Percentiles rank a stretch among this genome's conserved stretches.
phyloP scores from a whole-genome alignment of 2,113 vertebrate genomes.

The Neodon shergylaensis region DNA sequence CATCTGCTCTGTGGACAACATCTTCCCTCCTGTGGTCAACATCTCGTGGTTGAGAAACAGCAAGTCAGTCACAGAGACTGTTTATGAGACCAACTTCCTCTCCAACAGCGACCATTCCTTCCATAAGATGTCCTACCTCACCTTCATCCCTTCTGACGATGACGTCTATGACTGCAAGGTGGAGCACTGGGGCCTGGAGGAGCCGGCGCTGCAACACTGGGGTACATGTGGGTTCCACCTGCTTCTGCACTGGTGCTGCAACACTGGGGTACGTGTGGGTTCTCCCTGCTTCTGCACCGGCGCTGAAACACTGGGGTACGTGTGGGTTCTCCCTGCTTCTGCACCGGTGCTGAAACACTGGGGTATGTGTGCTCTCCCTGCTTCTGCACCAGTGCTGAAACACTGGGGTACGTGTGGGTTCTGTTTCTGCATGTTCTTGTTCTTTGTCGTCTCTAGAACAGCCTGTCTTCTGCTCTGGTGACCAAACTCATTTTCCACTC shows the following conservation, averaged over 20 bases:
- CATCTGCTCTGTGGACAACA: slow-evolving; percentile 69
- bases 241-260: too few species aligned
- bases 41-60: slow-evolving; percentile 61
- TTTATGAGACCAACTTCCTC: slow-evolving; percentile 68
- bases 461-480: background rate
- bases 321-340: rapidly evolving
- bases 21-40: slow-evolving; percentile 68
- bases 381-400: too few species aligned
- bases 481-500: rapidly evolving
- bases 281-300: too few species aligned
- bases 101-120: background rate
- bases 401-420: too few species aligned
- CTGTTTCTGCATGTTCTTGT: too few species aligned
- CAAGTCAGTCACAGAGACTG: rapidly evolving
- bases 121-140: slow-evolving; percentile 33
- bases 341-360: slow-evolving; percentile 50
- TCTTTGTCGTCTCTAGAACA: background rate
- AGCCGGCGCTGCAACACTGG: too few species aligned
- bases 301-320: slow-evolving; percentile 71
- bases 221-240: too few species aligned
- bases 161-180: slow-evolving; percentile 72
- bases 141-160: slow-evolving; percentile 58
- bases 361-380: slow-evolving; percentile 66
- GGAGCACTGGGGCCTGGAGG: slow-evolving; percentile 56
- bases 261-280: too few species aligned